Percentiles rank a stretch among this genome's conserved stretches.
These are phyloP conservation scores for Bombus difficillimus DNA, from an alignment of 1,140 invertebrate genomes.

Conservation along the genomic window DNA sequence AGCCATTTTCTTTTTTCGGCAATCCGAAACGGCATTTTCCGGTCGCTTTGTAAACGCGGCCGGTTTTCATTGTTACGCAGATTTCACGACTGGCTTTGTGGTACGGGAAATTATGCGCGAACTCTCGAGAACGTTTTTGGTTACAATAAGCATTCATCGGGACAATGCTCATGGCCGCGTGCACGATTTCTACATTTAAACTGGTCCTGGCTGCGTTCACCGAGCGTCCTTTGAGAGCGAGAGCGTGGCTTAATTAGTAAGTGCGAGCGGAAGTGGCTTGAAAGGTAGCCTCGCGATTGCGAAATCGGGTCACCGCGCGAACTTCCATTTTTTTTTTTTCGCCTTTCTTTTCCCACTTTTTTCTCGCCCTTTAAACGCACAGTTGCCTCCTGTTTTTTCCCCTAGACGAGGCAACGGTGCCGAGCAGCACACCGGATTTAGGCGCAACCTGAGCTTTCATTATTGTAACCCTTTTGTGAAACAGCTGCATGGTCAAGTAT, in stretches of 20 bases:
- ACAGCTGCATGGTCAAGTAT: constrained; percentile 3
- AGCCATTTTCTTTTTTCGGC: not conserved
- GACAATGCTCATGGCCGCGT: constrained; percentile 32
- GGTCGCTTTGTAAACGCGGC: constrained; percentile 43
- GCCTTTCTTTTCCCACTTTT: not conserved
- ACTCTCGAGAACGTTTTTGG: constrained; percentile 39
- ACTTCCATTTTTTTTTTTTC: not conserved
- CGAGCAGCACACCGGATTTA: not conserved
- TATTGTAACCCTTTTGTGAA: not conserved
- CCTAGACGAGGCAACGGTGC: not conserved
- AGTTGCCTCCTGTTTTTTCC: not conserved
- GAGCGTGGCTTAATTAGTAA: constrained; percentile 41
- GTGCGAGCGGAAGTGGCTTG: constrained; percentile 13
- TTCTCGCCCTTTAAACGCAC: not conserved
- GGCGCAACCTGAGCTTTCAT: not conserved
- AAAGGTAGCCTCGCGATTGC: not conserved
- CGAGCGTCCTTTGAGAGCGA: not conserved
- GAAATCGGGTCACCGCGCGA: constrained; percentile 18
- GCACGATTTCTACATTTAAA: constrained; percentile 32
- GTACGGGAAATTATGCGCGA: constrained; percentile 38
- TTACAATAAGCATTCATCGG: constrained; percentile 52
- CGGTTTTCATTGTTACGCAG: constrained; percentile 41
- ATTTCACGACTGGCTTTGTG: constrained; percentile 40
- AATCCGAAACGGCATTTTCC: constrained; percentile 45
- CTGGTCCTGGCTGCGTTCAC: not conserved